A percentile compares a stretch with the other conserved stretches of the same genome.
These are phyloP conservation scores for Caenorhabditis drosophilae DNA, from an alignment of 2,888 invertebrate genomes.

Conservation along the genomic window DNA sequence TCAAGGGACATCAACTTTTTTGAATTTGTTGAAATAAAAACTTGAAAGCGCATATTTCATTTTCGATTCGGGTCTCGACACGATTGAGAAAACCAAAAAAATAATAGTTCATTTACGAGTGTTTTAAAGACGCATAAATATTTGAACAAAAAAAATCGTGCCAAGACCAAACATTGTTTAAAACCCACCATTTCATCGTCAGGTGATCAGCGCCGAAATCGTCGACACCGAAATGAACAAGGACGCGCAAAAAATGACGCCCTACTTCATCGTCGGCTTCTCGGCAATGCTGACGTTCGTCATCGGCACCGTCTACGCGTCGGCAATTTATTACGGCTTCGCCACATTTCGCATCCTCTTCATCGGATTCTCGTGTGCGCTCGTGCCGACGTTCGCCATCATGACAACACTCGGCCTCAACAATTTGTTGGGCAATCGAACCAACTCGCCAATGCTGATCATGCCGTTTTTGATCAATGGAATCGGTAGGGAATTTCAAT, in stretches of 20 bases:
- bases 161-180: too few species aligned
- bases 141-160: too few species aligned
- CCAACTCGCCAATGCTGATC: slow-evolving; percentile 64
- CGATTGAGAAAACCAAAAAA: too few species aligned
- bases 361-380: slow-evolving; percentile 53
- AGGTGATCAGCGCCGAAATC: slow-evolving; percentile 66
- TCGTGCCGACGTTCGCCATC: slow-evolving; percentile 64
- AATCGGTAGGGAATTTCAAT: slow-evolving; percentile 49
- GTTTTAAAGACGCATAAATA: too few species aligned
- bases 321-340: slow-evolving; percentile 45
- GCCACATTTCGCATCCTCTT: slow-evolving; percentile 44
- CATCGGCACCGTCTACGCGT: slow-evolving; percentile 24
- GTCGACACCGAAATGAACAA: slow-evolving; percentile 68
- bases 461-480: slow-evolving; percentile 69
- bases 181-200: too few species aligned
- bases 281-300: slow-evolving; percentile 49
- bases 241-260: slow-evolving; percentile 62
- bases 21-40: too few species aligned
- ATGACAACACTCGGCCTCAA: slow-evolving; percentile 61
- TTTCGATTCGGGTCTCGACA: too few species aligned
- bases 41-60: too few species aligned
- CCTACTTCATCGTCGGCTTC: slow-evolving; percentile 58
- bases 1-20: too few species aligned
- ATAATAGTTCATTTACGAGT: too few species aligned
- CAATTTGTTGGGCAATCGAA: slow-evolving; percentile 56